phyloP scores from a whole-genome alignment of 2,888 invertebrate genomes.

The Cantharis rufa region DNA sequence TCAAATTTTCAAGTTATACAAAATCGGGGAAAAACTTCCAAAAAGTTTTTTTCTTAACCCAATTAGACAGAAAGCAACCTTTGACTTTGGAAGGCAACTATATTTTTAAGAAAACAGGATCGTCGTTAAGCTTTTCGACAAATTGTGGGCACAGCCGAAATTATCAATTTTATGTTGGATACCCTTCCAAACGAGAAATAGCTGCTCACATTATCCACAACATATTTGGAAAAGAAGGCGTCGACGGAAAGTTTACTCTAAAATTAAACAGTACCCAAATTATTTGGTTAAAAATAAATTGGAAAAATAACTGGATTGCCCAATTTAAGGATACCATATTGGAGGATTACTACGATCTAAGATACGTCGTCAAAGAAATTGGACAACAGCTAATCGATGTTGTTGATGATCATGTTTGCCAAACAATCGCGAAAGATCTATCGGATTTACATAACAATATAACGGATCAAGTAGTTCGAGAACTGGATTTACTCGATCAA shows the following conservation, averaged over 20 bases:
- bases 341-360: conserved; percentile 36
- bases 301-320: conserved; percentile 28
- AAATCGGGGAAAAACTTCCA: conserved; percentile 25
- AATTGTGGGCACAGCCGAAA: conserved; percentile 33
- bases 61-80: conserved; percentile 38
- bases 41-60: conserved; percentile 27
- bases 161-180: conserved; percentile 34
- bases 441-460: conserved; percentile 12
- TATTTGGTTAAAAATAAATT: conserved; percentile 35
- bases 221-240: conserved; percentile 29
- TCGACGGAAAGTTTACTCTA: conserved; percentile 33
- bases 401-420: conserved; percentile 35
- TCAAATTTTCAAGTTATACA: conserved; percentile 29
- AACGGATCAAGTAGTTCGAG: conserved; percentile 48
- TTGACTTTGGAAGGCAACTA: conserved; percentile 33
- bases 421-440: conserved; percentile 29
- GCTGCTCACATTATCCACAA: conserved; percentile 32
- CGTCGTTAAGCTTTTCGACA: conserved; percentile 32
- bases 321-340: conserved; percentile 34
- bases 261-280: conserved; percentile 38
- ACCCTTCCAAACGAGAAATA: conserved; percentile 37
- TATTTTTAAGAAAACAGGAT: conserved; percentile 32
- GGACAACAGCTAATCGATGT: conserved; percentile 36
- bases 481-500: conserved; percentile 57
- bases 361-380: conserved; percentile 36